Conservation (phyloP, 2,888 invertebrate genomes). For the Drosophila maculinotata region DNA sequence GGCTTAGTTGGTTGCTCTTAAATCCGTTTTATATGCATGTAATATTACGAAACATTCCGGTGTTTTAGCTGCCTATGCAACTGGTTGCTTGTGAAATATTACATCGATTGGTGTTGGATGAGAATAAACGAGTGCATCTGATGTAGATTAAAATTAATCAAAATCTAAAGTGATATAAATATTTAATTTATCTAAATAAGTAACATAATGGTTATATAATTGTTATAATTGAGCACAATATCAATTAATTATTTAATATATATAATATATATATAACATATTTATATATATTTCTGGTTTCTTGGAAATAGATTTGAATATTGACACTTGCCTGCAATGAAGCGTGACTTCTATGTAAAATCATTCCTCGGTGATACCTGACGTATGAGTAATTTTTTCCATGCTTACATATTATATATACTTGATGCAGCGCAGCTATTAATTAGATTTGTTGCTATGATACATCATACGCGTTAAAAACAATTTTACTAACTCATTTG, state of each 20-base stretch:
- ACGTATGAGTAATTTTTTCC: constrained; percentile 2
- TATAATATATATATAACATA: neutral
- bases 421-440: neutral
- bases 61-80: too few species aligned
- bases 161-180: too few species aligned
- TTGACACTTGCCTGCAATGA: constrained; percentile 1
- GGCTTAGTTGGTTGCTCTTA: constrained; percentile 1
- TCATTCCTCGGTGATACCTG: neutral
- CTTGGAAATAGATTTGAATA: neutral
- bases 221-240: too few species aligned
- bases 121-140: too few species aligned
- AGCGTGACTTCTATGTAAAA: neutral
- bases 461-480: neutral
- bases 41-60: constrained; percentile 1
- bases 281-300: too few species aligned
- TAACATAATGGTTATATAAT: too few species aligned
- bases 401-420: neutral
- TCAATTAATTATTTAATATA: too few species aligned
- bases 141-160: too few species aligned
- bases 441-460: neutral
- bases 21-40: constrained; percentile 12
- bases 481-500: neutral
- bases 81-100: too few species aligned
- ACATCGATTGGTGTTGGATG: neutral
- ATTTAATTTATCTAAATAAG: too few species aligned